Evolutionary conservation across 2,888 invertebrate species (phyloP).

Genomic region (Saturnia pavonia): DNA sequence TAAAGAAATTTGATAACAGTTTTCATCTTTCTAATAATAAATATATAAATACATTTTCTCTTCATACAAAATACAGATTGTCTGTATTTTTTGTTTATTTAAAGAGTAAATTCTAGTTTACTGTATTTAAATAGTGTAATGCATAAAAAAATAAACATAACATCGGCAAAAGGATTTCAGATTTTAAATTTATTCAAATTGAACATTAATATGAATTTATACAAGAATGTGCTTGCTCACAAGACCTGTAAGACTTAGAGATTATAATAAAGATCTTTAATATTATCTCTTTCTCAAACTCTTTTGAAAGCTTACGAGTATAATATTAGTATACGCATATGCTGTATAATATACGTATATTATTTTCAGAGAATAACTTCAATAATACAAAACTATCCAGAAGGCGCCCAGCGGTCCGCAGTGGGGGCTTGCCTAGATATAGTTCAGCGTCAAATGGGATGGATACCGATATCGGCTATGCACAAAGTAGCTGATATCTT

Average conservation of each 20-base stretch:
- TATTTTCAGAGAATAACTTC: conserved; percentile 58
- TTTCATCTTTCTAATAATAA: background rate
- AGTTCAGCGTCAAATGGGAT: conserved; percentile 70
- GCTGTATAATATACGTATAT: background rate
- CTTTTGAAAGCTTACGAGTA: background rate
- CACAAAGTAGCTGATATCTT: conserved; percentile 66
- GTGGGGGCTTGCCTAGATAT: conserved; percentile 58
- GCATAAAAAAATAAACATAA: too few species aligned
- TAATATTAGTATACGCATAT: background rate
- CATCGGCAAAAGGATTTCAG: too few species aligned
- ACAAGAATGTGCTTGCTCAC: background rate
- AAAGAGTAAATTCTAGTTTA: too few species aligned
- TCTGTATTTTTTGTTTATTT: too few species aligned
- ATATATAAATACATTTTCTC: background rate
- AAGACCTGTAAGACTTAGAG: background rate
- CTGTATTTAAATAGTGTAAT: too few species aligned
- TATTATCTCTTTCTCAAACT: background rate
- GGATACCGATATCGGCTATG: conserved; percentile 74
- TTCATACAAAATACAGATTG: too few species aligned
- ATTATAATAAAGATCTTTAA: background rate
- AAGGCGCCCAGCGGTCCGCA: conserved; percentile 58
- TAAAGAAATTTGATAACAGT: background rate
- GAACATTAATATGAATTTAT: background rate
- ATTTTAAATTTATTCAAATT: too few species aligned
- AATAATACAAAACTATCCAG: conserved; percentile 63